These are phyloP conservation scores for Tokudaia muenninki DNA, from an alignment of 2,797 vertebrate species.

Conservation along the genomic window DNA sequence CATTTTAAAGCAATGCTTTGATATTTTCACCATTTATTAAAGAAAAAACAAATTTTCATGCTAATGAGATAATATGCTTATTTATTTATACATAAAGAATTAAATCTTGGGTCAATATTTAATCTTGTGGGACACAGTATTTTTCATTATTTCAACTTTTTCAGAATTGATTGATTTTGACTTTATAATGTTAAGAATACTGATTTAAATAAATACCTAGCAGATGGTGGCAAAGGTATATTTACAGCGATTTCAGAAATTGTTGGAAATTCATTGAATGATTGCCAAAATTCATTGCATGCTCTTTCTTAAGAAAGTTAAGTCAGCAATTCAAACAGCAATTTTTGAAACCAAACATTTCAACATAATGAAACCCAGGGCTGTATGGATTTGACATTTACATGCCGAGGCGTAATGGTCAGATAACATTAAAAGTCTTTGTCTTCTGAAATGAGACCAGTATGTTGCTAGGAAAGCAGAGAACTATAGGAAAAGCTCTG, in stretches of 20 bases:
- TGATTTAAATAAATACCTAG: not conserved
- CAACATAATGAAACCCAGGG: not conserved
- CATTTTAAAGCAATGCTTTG: not conserved
- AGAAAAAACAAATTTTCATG: not conserved
- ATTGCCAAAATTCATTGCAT: not conserved
- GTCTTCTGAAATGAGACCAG: not conserved
- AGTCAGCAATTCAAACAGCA: conserved; percentile 2
- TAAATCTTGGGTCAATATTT: not conserved
- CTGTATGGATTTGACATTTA: not conserved
- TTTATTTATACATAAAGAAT: not conserved
- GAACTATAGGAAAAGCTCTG: not conserved
- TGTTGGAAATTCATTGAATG: not conserved
- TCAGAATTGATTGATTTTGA: conserved; percentile 1
- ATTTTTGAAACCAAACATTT: not conserved
- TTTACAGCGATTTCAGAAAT: not conserved
- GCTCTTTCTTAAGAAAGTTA: not conserved
- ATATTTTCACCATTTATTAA: not conserved
- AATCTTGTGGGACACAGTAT: not conserved
- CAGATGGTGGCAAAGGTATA: not conserved
- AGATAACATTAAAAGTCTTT: not conserved
- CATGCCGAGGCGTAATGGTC: not conserved
- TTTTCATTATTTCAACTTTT: not conserved
- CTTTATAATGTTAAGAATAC: not conserved
- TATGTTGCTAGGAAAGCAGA: not conserved
- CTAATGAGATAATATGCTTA: not conserved